Evolutionary conservation across 2,888 invertebrate species (phyloP), one percentile per base, ranked within the genome.

Genomic region (Hyposoter didymator): DNA sequence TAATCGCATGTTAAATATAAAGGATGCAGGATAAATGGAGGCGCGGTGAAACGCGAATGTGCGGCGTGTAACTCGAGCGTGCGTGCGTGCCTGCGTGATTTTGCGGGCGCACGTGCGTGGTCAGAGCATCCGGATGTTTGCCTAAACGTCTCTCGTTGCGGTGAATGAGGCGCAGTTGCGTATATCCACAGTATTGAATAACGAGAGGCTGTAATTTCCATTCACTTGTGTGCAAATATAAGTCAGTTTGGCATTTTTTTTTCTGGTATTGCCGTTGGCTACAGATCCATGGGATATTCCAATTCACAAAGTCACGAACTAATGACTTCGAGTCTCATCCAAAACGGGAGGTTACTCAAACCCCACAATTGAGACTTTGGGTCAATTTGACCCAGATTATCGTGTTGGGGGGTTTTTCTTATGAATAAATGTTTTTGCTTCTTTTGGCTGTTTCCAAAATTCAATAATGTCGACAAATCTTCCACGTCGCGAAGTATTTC

Each of bases 101-200:
- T 59, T 69, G 62, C 52, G 80, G 52, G 73, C 78, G 82, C 82
- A 82, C 76, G 79, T 79, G 82, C 74, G 75, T 73, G 64, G 64
- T 73, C 64, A 49, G 43, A 47, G 49, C 79, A 72, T 79, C 82
- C 85, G 85, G 79, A 85, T 85, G 83, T 83, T 82, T 80, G 82
- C 72, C 85, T 79, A 85, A 85, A 85, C 80, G 85, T 85, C 73
- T 74, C 74, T 81, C 83, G 79, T 73, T 80, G 85, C 73, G 79
- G 67, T 73, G 62, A 83, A 67, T 70, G 64, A 79, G 70, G 64
- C 32, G 70, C 79, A 47, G 75, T 70, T 69, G 75, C 82, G 49
- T 59, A 32, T 45, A 49, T 52, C 32, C 28, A 55, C 7, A 12
- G 14, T 49, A 17, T 59, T 22, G n/a, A n/a, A 22, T 22, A 19